A percentile compares a stretch with the other conserved stretches of the same genome.
phyloP scores from a whole-genome alignment of 2,797 vertebrate species.

The Phrynocephalus forsythii region DNA sequence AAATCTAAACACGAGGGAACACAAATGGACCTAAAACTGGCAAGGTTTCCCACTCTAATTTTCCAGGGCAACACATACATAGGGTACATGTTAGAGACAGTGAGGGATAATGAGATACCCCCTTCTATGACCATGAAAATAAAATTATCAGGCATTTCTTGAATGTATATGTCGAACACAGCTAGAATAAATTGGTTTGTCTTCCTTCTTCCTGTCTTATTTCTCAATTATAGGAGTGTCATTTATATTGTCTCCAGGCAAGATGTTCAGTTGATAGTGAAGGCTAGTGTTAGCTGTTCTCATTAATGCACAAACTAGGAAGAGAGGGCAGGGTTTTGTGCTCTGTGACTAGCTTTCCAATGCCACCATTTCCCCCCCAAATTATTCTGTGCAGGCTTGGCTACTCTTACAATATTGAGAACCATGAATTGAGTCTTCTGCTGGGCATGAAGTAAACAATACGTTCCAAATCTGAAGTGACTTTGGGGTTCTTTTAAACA shows the following conservation, averaged over 20 bases:
- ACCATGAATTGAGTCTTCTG: not conserved
- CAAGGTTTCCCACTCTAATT: not conserved
- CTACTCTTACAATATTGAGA: slow-evolving; percentile 28
- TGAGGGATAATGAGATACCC: not conserved
- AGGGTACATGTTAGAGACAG: not conserved
- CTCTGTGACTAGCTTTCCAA: not conserved
- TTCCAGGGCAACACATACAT: not conserved
- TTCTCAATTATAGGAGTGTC: not conserved
- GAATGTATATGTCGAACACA: not conserved
- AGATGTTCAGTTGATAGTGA: too few species aligned
- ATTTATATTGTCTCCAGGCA: not conserved
- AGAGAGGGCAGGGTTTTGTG: not conserved
- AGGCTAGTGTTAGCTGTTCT: not conserved
- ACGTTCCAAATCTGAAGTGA: not conserved
- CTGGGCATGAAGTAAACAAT: slow-evolving; percentile 19
- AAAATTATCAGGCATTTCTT: not conserved
- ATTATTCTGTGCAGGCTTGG: not conserved
- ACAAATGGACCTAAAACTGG: not conserved
- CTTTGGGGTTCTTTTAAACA: slow-evolving; percentile 27
- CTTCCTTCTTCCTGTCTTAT: not conserved
- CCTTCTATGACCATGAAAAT: not conserved
- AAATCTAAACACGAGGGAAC: too few species aligned
- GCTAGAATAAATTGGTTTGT: not conserved
- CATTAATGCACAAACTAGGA: not conserved
- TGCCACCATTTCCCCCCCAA: not conserved